A percentile compares a stretch with the other conserved stretches of the same genome.
Conservation (phyloP, 1,140 invertebrate species). For the Drosophila triauraria region DNA sequence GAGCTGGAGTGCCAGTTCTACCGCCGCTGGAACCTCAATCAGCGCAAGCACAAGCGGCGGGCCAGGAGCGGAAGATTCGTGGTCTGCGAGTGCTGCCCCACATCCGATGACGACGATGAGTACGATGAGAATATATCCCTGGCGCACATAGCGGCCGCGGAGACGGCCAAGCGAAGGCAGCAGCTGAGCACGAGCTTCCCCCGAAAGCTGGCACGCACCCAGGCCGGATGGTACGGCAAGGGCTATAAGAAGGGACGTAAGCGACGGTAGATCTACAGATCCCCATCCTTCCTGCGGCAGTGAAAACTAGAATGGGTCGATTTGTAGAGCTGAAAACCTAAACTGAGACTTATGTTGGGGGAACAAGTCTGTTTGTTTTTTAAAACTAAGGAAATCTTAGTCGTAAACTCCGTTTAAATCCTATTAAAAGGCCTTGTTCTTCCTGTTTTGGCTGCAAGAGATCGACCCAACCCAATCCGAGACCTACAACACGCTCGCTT, state of each 20-base stretch:
- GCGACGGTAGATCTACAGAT: slow-evolving; percentile 50
- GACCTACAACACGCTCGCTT: slow-evolving; percentile 31
- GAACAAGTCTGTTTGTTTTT: neutral
- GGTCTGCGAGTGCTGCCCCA: slow-evolving; percentile 87
- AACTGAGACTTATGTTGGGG: no score
- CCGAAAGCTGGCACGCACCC: slow-evolving; percentile 83
- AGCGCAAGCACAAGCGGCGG: slow-evolving; percentile 84
- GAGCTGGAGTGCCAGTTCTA: slow-evolving; percentile 87
- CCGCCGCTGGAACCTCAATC: slow-evolving; percentile 79
- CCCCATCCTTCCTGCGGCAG: neutral
- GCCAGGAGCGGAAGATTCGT: slow-evolving; percentile 85
- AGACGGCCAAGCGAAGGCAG: slow-evolving; percentile 76
- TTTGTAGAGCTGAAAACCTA: slow-evolving; percentile 3
- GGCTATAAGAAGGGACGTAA: slow-evolving; percentile 86
- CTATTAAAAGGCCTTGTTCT: neutral
- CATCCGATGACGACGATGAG: slow-evolving; percentile 85
- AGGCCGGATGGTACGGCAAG: slow-evolving; percentile 88
- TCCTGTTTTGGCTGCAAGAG: neutral
- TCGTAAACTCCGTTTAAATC: no score
- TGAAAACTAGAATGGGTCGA: slow-evolving; percentile 1
- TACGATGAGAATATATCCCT: slow-evolving; percentile 84
- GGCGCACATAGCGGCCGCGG: slow-evolving; percentile 79
- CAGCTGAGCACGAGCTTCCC: slow-evolving; percentile 81
- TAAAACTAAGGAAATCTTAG: neutral
- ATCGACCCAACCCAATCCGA: slow-evolving; percentile 3